Evolutionary conservation across 2,888 invertebrate species (phyloP).

Genomic region (Aspidiotus rigidus): DNA sequence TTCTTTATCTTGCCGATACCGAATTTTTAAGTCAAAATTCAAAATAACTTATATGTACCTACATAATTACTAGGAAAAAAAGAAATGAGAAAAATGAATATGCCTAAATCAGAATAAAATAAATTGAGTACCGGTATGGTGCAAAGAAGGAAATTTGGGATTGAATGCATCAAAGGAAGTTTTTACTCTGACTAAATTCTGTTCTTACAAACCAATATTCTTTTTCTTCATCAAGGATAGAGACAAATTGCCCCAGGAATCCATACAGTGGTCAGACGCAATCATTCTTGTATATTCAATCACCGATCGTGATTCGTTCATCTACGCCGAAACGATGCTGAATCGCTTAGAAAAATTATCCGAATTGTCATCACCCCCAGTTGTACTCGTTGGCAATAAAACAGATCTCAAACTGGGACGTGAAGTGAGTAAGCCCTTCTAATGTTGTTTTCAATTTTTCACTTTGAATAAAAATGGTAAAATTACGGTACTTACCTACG

Average conservation of each 20-base stretch:
- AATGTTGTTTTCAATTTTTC: no score
- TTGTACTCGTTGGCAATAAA: constrained; percentile 67
- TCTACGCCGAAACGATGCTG: constrained; percentile 57
- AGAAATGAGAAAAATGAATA: no score
- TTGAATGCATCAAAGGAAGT: not conserved
- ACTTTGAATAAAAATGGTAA: no score
- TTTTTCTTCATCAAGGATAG: not conserved
- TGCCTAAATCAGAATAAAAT: no score
- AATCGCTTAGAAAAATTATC: constrained; percentile 51
- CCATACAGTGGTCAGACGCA: constrained; percentile 69
- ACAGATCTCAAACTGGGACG: constrained; percentile 67
- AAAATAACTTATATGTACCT: no score
- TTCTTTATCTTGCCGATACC: no score
- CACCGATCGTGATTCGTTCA: constrained; percentile 60
- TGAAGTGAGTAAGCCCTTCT: constrained; percentile 50
- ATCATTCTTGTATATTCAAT: constrained; percentile 69
- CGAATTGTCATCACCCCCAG: constrained; percentile 49
- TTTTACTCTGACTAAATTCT: not conserved
- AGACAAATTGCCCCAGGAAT: constrained; percentile 47
- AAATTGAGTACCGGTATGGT: no score
- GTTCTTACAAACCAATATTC: not conserved
- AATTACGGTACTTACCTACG: no score
- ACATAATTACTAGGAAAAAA: no score
- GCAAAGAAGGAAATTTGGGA: no score
- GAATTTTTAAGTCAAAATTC: no score